A percentile compares a stretch with the other conserved stretches of the same genome.
These are phyloP conservation scores for Drosophila mercatorum DNA, from an alignment of 2,888 invertebrate genomes.

Conservation along the genomic window DNA sequence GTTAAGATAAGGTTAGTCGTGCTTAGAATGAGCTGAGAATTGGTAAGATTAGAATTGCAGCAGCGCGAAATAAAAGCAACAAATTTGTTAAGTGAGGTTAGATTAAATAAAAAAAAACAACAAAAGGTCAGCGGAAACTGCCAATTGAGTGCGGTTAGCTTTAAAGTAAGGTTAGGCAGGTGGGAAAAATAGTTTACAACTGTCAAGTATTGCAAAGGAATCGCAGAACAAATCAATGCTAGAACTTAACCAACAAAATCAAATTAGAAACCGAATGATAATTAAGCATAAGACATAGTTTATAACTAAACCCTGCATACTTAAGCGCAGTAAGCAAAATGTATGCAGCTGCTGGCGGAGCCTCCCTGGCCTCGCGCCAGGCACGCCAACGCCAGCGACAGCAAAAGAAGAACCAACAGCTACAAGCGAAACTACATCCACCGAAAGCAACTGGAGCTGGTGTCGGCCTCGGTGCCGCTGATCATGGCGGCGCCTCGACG, in stretches of 20 bases:
- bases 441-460: conserved; percentile 81
- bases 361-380: conserved; percentile 93
- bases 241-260: conserved; percentile 2
- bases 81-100: not conserved
- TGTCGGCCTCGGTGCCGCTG: conserved; percentile 46
- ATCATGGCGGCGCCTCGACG: conserved; percentile 78
- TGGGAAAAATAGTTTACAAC: not conserved
- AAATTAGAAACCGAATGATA: conserved; percentile 35
- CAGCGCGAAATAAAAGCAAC: not conserved
- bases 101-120: too few species aligned
- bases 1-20: not conserved
- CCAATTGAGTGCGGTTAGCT: not conserved
- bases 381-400: conserved; percentile 88
- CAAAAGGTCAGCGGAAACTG: not conserved
- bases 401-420: conserved; percentile 85
- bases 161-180: conserved; percentile 1
- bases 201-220: conserved; percentile 9
- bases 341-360: conserved; percentile 96
- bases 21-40: not conserved
- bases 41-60: not conserved
- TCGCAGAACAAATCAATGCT: conserved; percentile 11
- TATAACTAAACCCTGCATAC: conserved; percentile 35
- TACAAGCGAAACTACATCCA: conserved; percentile 86
- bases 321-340: conserved; percentile 84
- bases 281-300: conserved; percentile 33